These are phyloP conservation scores for Idaea straminata DNA, from an alignment of 2,888 invertebrate genomes.

Conservation along the genomic window DNA sequence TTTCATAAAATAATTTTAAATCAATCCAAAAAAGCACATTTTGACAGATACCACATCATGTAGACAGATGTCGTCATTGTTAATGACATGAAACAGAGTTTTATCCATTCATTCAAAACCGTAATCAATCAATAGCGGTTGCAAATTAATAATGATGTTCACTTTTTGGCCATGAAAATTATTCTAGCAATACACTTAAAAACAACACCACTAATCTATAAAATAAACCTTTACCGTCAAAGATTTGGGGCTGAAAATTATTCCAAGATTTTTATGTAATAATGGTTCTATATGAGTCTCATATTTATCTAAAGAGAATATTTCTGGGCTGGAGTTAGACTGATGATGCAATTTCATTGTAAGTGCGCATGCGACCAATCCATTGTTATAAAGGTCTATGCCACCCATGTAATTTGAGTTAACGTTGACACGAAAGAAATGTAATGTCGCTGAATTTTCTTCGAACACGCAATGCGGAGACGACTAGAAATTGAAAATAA, in stretches of 20 bases:
- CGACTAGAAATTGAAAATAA: constrained; percentile 47
- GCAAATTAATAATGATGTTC: too few relatives aligned
- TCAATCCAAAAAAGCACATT: not conserved
- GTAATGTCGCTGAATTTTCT: constrained; percentile 66
- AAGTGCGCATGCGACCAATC: constrained; percentile 64
- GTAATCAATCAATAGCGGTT: too few relatives aligned
- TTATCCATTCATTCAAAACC: not conserved
- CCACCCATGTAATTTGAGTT: constrained; percentile 52
- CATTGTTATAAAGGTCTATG: constrained; percentile 69
- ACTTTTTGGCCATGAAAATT: too few relatives aligned
- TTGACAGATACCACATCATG: not conserved
- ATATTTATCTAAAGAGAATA: constrained; percentile 68
- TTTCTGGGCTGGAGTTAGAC: constrained; percentile 49
- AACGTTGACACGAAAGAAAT: constrained; percentile 67
- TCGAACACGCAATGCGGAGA: constrained; percentile 69
- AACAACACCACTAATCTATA: not conserved
- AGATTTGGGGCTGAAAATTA: constrained; percentile 65
- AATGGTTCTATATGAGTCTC: constrained; percentile 68
- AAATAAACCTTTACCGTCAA: constrained; percentile 45
- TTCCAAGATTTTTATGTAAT: constrained; percentile 60
- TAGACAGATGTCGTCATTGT: not conserved
- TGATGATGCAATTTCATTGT: constrained; percentile 64
- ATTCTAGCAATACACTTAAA: not conserved
- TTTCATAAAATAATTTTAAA: not conserved
- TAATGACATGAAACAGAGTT: not conserved